Evolutionary conservation across 1,140 invertebrate genomes (phyloP).

Genomic region (Drosophila prosaltans): DNA sequence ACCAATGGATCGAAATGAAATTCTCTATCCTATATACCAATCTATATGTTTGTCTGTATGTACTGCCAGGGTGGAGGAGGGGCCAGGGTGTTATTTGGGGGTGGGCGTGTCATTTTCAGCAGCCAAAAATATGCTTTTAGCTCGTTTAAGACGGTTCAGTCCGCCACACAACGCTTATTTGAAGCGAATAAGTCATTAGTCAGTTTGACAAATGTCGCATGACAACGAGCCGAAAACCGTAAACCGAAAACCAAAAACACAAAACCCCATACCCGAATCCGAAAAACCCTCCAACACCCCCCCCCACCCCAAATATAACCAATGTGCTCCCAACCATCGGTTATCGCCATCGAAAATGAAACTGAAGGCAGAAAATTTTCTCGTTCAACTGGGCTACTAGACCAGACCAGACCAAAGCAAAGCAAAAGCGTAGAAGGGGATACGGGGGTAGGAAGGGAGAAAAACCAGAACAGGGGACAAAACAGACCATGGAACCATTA

Average conservation of each 20-base stretch:
- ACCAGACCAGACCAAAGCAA: too few relatives aligned
- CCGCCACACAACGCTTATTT: slow-evolving; percentile 15
- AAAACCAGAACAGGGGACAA: not conserved
- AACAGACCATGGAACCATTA: not conserved
- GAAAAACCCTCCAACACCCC: not conserved
- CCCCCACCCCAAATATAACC: not conserved
- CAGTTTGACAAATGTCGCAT: slow-evolving; percentile 40
- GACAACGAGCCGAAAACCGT: slow-evolving; percentile 22
- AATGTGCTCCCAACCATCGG: not conserved
- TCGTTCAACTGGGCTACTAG: too few relatives aligned
- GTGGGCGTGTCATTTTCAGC: slow-evolving; percentile 18
- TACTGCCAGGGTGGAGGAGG: too few relatives aligned
- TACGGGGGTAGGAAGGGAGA: too few relatives aligned
- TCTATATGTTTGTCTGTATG: not conserved
- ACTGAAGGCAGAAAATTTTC: slow-evolving; percentile 2
- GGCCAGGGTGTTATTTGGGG: not conserved
- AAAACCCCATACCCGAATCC: slow-evolving; percentile 3
- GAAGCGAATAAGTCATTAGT: slow-evolving; percentile 35
- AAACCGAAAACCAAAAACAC: slow-evolving; percentile 9
- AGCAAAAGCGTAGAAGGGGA: too few relatives aligned
- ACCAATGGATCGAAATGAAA: slow-evolving; percentile 3
- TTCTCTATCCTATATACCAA: not conserved
- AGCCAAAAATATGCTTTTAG: slow-evolving; percentile 20
- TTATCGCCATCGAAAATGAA: slow-evolving; percentile 1
- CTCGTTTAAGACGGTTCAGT: slow-evolving; percentile 7